phyloP scores from a whole-genome alignment of 2,113 vertebrate species.

The Indicator indicator region DNA sequence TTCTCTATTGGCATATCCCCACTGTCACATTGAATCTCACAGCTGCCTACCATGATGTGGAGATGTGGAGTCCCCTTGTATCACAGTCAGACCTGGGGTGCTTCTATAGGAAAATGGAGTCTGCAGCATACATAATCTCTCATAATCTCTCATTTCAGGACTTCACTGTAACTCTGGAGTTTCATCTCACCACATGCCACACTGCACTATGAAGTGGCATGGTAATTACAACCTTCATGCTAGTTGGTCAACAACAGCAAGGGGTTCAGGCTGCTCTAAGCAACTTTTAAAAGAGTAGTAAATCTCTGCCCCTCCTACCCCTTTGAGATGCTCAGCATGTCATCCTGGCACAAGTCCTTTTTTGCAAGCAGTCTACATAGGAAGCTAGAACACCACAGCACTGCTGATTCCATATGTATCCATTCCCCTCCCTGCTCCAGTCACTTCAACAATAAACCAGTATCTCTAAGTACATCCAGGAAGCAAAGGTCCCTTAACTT shows the following conservation, averaged over 20 bases:
- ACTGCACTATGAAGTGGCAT: fast-evolving
- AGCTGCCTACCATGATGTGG: not conserved
- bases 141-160: not conserved
- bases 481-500: not conserved
- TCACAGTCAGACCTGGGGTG: not conserved
- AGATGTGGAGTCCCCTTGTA: not conserved
- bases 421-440: not conserved
- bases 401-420: not conserved
- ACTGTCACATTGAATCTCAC: not conserved
- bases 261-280: not conserved
- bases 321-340: not conserved
- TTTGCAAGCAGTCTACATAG: not conserved
- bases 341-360: not conserved
- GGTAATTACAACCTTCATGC: not conserved
- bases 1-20: not conserved
- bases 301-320: too few relatives aligned
- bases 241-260: not conserved
- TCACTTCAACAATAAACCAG: not conserved
- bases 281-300: not conserved
- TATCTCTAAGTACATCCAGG: not conserved
- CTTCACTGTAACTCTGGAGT: not conserved
- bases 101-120: not conserved
- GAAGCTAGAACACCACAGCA: not conserved
- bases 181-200: not conserved
- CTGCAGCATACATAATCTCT: not conserved